Percentiles rank a stretch among this genome's conserved stretches.
Evolutionary conservation across 2,797 vertebrate genomes (phyloP).

Genomic region (Rhynchonycteris naso): DNA sequence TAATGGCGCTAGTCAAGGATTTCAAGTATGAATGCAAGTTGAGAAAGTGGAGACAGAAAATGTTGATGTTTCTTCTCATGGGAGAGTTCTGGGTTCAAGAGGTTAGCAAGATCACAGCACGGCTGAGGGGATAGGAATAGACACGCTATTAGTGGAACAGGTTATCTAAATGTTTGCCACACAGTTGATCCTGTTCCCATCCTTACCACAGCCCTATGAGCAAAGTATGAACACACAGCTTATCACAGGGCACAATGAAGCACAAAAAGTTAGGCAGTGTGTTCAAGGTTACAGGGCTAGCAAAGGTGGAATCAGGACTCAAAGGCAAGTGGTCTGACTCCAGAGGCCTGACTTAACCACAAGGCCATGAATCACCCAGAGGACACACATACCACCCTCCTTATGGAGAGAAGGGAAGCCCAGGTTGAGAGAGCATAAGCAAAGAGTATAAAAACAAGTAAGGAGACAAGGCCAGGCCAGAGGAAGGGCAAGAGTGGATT

Average conservation of each 20-base stretch:
- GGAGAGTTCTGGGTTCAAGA: neutral
- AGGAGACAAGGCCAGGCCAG: neutral
- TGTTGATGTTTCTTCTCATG: neutral
- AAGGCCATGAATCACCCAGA: neutral
- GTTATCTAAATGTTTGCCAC: neutral
- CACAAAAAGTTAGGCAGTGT: neutral
- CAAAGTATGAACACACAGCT: neutral
- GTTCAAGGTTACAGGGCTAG: neutral
- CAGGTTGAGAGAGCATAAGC: neutral
- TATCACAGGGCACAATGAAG: neutral
- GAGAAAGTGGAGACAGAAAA: neutral
- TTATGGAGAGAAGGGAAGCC: neutral
- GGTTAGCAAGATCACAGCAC: neutral
- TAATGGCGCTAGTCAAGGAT: neutral
- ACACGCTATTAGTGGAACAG: neutral
- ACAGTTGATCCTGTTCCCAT: neutral
- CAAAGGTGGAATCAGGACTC: neutral
- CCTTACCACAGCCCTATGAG: neutral
- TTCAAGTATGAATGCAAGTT: neutral
- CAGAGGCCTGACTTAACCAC: neutral
- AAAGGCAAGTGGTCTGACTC: neutral
- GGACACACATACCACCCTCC: neutral
- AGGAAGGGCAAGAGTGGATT: too few species aligned
- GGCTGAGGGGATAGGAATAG: neutral
- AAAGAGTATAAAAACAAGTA: neutral